Base-by-base conservation (phyloP, 2,888 invertebrate species). In the Matsumyia berberina region DNA sequence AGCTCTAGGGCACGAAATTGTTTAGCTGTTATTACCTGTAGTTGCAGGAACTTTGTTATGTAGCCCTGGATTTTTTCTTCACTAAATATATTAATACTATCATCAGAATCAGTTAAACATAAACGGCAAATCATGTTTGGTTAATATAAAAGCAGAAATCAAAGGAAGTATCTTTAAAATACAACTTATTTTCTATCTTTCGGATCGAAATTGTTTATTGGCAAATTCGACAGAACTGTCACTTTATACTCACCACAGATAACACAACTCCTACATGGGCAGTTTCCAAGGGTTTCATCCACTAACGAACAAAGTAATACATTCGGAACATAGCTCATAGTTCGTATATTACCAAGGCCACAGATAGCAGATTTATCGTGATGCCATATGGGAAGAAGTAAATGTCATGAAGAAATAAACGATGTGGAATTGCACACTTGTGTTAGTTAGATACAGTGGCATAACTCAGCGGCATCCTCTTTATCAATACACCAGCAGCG, bases 101-200 rank as follows among this genome's bases (percentile, higher is more conserved):
- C 42, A 2, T 24, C 9, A 19, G 64, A 44, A 31, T 80, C 57
- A 5, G 29, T 53, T 67, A 85, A 66, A 53, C 85, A 85, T 24
- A 85, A 70, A 49, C 85, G 85, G 7, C 85, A 85, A 7, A 76
- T 29, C 85, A 85, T 85, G 58, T 53, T 58, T 11, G 7, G 17
- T 29, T 31, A 24, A 31, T 24, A 53, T 31, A 24, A 1, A 11
- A 60, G 0, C 15, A 8, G 0, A 53, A 55, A 24, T 35, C n/a
- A 12, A n/a, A 11, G 19, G 5, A 15, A 11, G 12, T 12, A 6
- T 24, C 19, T 66, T 58, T 2, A 42, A 15, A 69, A 12, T n/a
- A 3, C 6, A 35, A 51, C n/a, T 19, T 19, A n/a, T n/a, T 37
- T 5, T 11, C 5, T 4, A 3, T 24, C 5, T 0, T 5, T n/a